Percentiles rank a stretch among this genome's conserved stretches.
phyloP scores from a whole-genome alignment of 1,140 invertebrate species.

The Caenorhabditis inopinata region DNA sequence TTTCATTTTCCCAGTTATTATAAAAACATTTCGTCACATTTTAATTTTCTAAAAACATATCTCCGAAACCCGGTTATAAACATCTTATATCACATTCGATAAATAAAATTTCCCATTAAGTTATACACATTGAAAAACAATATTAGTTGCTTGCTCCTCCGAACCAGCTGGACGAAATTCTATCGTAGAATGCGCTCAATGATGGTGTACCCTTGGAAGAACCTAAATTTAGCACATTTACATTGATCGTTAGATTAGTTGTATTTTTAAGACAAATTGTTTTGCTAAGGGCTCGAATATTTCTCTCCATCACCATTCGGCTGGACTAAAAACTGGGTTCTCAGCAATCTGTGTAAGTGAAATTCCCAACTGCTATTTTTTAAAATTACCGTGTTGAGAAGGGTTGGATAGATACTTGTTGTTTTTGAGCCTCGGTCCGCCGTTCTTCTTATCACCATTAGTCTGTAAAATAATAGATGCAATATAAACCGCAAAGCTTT shows the following conservation, averaged over 20 bases:
- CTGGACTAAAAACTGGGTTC: too few species aligned
- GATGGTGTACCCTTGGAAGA: slow-evolving; percentile 26
- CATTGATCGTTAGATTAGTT: too few species aligned
- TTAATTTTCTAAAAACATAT: too few species aligned
- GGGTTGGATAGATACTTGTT: slow-evolving; percentile 38
- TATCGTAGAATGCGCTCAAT: background rate
- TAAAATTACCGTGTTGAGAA: background rate
- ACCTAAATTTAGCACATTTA: background rate
- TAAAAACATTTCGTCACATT: too few species aligned
- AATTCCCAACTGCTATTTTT: background rate
- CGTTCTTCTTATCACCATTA: slow-evolving; percentile 20
- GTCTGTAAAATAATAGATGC: background rate
- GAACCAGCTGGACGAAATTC: slow-evolving; percentile 9
- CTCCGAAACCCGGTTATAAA: background rate
- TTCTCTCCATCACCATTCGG: too few species aligned
- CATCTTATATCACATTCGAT: background rate
- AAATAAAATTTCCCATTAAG: background rate
- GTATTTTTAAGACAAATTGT: too few species aligned
- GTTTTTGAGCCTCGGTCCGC: background rate
- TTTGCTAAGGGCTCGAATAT: too few species aligned
- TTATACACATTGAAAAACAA: background rate
- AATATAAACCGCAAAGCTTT: background rate
- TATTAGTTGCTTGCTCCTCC: slow-evolving; percentile 19
- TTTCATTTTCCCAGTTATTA: too few species aligned
- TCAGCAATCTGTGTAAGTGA: background rate